These are phyloP conservation scores for Phaonia tiefii DNA, from an alignment of 2,888 invertebrate species.

Conservation along the genomic window DNA sequence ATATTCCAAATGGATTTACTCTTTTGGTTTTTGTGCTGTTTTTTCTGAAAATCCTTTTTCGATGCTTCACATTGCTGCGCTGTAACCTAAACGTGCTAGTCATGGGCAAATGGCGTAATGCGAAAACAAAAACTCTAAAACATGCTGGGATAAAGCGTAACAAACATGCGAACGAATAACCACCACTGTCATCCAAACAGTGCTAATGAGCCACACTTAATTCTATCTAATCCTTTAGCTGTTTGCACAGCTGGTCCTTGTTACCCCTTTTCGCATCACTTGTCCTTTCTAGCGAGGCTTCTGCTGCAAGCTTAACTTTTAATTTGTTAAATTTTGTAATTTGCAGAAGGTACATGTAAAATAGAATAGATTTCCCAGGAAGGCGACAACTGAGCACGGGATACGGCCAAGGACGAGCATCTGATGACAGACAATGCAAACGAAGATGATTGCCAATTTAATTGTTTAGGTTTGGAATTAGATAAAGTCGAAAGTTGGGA, in stretches of 20 bases:
- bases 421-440: too few species aligned
- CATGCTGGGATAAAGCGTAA: not conserved
- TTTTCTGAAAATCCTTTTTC: constrained; percentile 4
- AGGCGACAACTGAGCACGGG: constrained; percentile 1
- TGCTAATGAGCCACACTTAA: constrained; percentile 65
- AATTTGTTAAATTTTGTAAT: constrained; percentile 49
- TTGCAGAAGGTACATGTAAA: constrained; percentile 21
- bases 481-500: not conserved
- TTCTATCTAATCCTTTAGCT: constrained; percentile 60
- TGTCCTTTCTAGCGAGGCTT: not conserved
- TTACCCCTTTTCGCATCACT: constrained; percentile 10
- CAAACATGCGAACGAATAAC: not conserved
- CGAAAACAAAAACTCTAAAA: not conserved
- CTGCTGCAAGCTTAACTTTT: constrained; percentile 51
- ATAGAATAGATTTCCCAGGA: not conserved
- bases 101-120: constrained; percentile 3
- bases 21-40: not conserved
- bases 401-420: too few species aligned
- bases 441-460: not conserved
- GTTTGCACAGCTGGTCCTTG: constrained; percentile 61
- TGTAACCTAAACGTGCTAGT: not conserved
- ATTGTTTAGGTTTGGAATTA: too few species aligned
- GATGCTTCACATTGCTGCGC: too few species aligned
- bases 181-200: constrained; percentile 35
- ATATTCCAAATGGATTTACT: not conserved